Evolutionary conservation across 30 jellyfish, hydroid and myxozoan species (phyloP), one percentile per base, ranked within the genome.

Genomic region (Cassiopea andromeda): DNA sequence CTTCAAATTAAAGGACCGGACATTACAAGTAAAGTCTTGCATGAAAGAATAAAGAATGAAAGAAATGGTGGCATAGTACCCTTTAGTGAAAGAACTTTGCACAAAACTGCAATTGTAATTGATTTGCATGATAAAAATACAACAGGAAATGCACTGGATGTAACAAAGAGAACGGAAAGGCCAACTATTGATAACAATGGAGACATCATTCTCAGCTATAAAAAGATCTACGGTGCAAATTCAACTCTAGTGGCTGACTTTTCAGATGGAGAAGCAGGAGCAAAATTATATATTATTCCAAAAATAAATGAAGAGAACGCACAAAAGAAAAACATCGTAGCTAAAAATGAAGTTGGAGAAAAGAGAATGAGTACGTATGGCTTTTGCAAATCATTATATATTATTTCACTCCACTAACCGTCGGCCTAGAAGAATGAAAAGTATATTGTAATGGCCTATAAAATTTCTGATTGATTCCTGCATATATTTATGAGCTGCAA

Each of bases 211-310:
- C 47, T 93, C 71, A 69, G 88, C 16, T 88, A 87, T 71, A 72
- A 85, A 12, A 87, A 80, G 48, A 54, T 75, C 16, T 93, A 74
- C 69, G 92, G 92, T 2, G 91, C 81, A 1, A 87, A 82, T 57
- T 81, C 94, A 44, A 88, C 89, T 38, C 45, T 93, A 47, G 91
- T 93, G 14, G 98, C 97, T n/a, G 98, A 93, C 70, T 93, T 93
- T 57, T 87, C 98, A 10, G 64, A 82, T 27, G 98, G 98, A 15
- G 96, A 82, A 60, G 77, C 85, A 17, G 87, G 80, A 2, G 98
- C 97, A 44, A 89, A 82, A 73, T 59, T 93, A 46, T 87, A 54
- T 60, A 80, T 93, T 44, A 87, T 87, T 68, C 92, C 93, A 75
- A 80, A 74, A 45, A 45, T 48, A 19, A 64, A 14, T 16, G 75